phyloP scores from a whole-genome alignment of 2,888 invertebrate genomes.

The Tenthredo scrophulariae region DNA sequence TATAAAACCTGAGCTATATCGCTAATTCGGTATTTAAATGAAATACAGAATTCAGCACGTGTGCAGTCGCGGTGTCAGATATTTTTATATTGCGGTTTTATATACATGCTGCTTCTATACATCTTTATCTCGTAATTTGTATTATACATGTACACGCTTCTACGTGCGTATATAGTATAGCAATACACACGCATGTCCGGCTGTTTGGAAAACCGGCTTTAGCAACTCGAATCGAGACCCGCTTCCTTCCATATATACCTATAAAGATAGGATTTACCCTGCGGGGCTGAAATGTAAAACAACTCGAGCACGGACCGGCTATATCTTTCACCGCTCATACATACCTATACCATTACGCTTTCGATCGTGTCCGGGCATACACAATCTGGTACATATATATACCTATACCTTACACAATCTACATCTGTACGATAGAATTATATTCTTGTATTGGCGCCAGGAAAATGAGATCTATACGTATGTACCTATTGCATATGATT shows the following conservation, averaged over 20 bases:
- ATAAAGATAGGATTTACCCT: slow-evolving; percentile 27
- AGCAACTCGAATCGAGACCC: slow-evolving; percentile 11
- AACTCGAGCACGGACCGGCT: slow-evolving; percentile 23
- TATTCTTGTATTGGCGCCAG: slow-evolving; percentile 9
- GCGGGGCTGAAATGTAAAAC: slow-evolving; percentile 34
- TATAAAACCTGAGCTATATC: neutral
- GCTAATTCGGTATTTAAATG: neutral
- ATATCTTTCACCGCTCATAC: slow-evolving; percentile 16
- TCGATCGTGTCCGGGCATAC: neutral
- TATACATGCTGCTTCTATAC: neutral
- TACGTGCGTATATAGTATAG: neutral
- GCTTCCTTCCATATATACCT: neutral
- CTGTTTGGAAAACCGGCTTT: slow-evolving; percentile 34
- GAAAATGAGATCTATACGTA: neutral
- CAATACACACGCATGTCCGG: neutral
- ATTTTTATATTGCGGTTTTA: neutral
- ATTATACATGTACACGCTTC: neutral
- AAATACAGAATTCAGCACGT: neutral
- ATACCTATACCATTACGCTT: neutral
- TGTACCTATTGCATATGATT: neutral
- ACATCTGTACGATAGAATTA: neutral
- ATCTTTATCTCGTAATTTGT: neutral
- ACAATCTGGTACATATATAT: neutral
- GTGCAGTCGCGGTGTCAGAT: neutral
- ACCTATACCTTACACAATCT: neutral